Percentiles rank a stretch among this genome's conserved stretches.
Conservation (phyloP, 1,140 invertebrate species). For the Lysiphlebus fabarum region DNA sequence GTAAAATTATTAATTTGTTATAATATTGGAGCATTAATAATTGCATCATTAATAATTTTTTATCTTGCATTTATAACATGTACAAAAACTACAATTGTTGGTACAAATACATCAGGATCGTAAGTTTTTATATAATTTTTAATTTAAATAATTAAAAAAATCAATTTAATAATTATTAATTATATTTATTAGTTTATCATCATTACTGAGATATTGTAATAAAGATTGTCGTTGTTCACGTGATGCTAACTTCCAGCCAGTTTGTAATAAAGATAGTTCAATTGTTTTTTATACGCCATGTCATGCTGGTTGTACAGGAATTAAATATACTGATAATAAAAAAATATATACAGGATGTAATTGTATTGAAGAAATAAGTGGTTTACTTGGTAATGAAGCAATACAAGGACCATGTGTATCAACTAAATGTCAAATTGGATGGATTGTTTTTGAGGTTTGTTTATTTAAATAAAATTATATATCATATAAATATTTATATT, state of each 20-base stretch:
- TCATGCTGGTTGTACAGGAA: slow-evolving; percentile 63
- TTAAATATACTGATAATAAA: slow-evolving; percentile 42
- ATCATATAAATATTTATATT: neutral
- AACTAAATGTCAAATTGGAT: slow-evolving; percentile 53
- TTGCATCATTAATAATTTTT: slow-evolving; percentile 56
- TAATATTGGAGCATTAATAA: slow-evolving; percentile 56
- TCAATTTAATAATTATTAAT: neutral
- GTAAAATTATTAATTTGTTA: slow-evolving; percentile 57
- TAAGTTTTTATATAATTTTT: slow-evolving; percentile 35
- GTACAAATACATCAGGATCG: slow-evolving; percentile 40
- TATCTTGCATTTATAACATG: slow-evolving; percentile 63
- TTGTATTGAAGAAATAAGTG: slow-evolving; percentile 47
- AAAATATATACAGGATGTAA: slow-evolving; percentile 57
- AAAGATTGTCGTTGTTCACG: slow-evolving; percentile 61
- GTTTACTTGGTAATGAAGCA: slow-evolving; percentile 40
- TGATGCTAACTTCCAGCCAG: slow-evolving; percentile 62
- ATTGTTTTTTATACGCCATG: slow-evolving; percentile 68
- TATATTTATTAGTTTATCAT: slow-evolving; percentile 23
- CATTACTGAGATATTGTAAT: slow-evolving; percentile 58
- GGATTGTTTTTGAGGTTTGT: slow-evolving; percentile 57
- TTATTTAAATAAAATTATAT: neutral
- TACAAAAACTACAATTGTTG: slow-evolving; percentile 49
- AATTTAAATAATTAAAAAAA: slow-evolving; percentile 15
- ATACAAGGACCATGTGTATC: slow-evolving; percentile 59
- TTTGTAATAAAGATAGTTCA: slow-evolving; percentile 59